Base-by-base conservation (phyloP, 37 sponge, comb jelly and placozoan species). In the Crambe crambe region DNA sequence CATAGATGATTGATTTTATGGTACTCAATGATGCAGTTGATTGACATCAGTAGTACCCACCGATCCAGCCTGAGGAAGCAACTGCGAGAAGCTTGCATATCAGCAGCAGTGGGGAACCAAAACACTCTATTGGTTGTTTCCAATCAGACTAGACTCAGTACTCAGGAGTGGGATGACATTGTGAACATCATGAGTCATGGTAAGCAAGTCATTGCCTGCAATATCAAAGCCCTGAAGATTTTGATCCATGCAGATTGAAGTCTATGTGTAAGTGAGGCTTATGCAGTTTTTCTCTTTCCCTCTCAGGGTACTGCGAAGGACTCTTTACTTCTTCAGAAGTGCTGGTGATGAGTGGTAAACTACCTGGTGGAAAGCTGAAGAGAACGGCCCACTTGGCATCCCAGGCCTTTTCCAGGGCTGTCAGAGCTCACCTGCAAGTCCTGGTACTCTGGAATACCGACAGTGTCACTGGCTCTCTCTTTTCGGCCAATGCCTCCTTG, bases 131-230 rank as follows among this genome's bases (percentile, higher is more conserved):
- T 92, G 18, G 36, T 92, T 2, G 67, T 87, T 29, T 61, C 29
- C 51, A 76, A 54, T 72, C 57, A 61, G 10, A 39, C 10, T 56
- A 23, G 26, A 2, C 18, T 56, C 58, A 57, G 37, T 23, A 18
- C 41, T 1, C 66, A 76, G 41, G 76, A 83, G 39, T 90, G 91
- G 91, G 51, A 80, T 41, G 41, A 39, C 23, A 37, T 92, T 30
- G 63, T 36, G n/a, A 41, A 84, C 34, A 23, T 92, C 22, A 92
- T 92, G 93, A 88, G 72, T 43, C 82, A 87, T 78, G 88, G 89
- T 92, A 54, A 25, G 70, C 17, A 3, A 20, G 5, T n/a, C n/a
- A n/a, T n/a, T 25, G 29, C 38, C 6, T 9, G 10, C 17, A 30
- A 68, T 68, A 35, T 10, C 30, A 10, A 68, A 6, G 17, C 10